These are phyloP conservation scores for Limnothrissa miodon DNA, from an alignment of 2,113 vertebrate species.

Conservation along the genomic window DNA sequence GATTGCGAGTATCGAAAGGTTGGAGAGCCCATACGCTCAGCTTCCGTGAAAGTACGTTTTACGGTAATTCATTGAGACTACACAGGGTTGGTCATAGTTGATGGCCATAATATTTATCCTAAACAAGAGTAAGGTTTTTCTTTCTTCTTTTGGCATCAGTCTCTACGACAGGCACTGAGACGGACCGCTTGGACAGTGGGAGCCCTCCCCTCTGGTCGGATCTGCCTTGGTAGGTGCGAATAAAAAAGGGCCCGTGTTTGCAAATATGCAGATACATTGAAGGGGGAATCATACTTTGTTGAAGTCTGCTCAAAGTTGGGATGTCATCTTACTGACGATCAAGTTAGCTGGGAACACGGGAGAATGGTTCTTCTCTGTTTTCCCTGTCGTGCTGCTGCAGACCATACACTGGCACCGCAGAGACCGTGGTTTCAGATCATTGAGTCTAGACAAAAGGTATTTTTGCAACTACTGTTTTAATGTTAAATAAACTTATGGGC, in stretches of 20 bases:
- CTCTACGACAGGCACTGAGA: slow-evolving; percentile 69
- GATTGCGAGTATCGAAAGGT: slow-evolving; percentile 77
- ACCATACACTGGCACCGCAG: slow-evolving; percentile 64
- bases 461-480: slow-evolving; percentile 44
- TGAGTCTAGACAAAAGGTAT: slow-evolving; percentile 80
- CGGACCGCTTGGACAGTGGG: slow-evolving; percentile 77
- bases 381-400: slow-evolving; percentile 59
- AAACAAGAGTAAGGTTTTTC: slow-evolving; percentile 61
- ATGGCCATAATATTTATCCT: slow-evolving; percentile 59
- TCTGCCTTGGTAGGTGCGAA: slow-evolving; percentile 79
- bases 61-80: slow-evolving; percentile 56
- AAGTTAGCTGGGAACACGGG: slow-evolving; percentile 62
- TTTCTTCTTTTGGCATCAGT: slow-evolving; percentile 68
- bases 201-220: slow-evolving; percentile 74
- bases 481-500: slow-evolving; percentile 33
- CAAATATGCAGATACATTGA: slow-evolving; percentile 75
- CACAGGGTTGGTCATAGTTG: slow-evolving; percentile 53
- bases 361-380: slow-evolving; percentile 51
- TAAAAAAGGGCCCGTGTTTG: slow-evolving; percentile 69
- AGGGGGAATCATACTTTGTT: slow-evolving; percentile 71
- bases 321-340: slow-evolving; percentile 73
- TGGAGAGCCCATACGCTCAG: slow-evolving; percentile 79
- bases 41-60: slow-evolving; percentile 76
- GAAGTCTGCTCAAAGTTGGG: slow-evolving; percentile 80
- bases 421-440: slow-evolving; percentile 71